A percentile compares a stretch with the other conserved stretches of the same genome.
These are phyloP conservation scores for Stegophylla sp. DNA, from an alignment of 2,888 invertebrate genomes.

Conservation along the genomic window DNA sequence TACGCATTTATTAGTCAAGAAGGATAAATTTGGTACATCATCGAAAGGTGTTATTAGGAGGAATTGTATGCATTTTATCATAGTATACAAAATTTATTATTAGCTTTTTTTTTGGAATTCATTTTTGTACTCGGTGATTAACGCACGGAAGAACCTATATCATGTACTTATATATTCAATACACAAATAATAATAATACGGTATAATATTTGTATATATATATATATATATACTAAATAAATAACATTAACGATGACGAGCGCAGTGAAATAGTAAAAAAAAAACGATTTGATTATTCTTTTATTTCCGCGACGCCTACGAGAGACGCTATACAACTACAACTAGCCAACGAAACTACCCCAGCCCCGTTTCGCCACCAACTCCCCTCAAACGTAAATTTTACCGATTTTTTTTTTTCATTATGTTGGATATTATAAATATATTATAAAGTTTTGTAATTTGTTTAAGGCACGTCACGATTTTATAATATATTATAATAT, in stretches of 20 bases:
- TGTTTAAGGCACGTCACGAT: constrained; percentile 42
- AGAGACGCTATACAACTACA: constrained; percentile 7
- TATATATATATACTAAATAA: constrained; percentile 9
- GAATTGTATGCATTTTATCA: background rate
- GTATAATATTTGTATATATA: constrained; percentile 5
- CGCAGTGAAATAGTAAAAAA: background rate
- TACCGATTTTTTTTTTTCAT: too few relatives aligned
- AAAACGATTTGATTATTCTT: background rate
- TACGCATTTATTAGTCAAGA: background rate
- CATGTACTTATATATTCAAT: background rate
- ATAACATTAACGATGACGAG: constrained; percentile 6
- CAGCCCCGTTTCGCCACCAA: background rate
- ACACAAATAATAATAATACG: background rate
- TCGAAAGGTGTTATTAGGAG: background rate
- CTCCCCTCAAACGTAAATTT: background rate
- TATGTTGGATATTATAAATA: constrained; percentile 1
- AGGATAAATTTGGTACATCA: too few relatives aligned
- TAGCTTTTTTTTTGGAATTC: background rate
- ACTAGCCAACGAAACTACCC: constrained; percentile 25
- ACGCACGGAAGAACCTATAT: background rate
- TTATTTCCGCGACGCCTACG: background rate
- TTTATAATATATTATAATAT: constrained; percentile 25
- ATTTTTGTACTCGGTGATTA: background rate
- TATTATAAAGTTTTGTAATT: constrained; percentile 2
- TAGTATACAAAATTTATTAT: too few relatives aligned